Evolutionary conservation across 2,113 vertebrate species (phyloP).

Genomic region (Heterocephalus glaber): DNA sequence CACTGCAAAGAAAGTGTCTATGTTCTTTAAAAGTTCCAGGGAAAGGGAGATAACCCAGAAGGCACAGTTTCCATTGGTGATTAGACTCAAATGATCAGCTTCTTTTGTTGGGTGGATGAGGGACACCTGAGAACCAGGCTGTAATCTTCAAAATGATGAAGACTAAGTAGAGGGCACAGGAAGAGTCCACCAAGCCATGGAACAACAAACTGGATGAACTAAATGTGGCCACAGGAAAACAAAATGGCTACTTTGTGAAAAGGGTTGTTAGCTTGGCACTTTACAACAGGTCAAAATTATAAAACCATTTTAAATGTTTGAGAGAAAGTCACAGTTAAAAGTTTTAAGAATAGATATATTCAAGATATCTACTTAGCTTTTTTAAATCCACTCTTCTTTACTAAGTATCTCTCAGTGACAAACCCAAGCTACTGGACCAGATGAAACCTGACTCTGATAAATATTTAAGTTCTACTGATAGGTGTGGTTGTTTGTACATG

Average conservation of each 20-base stretch:
- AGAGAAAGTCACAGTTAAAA: background rate
- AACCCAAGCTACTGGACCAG: background rate
- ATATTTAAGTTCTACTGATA: background rate
- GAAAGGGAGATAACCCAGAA: background rate
- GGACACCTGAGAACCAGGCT: background rate
- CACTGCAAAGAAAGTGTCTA: background rate
- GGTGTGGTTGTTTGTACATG: background rate
- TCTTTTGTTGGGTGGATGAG: background rate
- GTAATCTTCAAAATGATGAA: background rate
- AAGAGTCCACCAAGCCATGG: background rate
- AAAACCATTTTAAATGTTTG: background rate
- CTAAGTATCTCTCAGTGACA: background rate
- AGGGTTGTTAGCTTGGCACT: background rate
- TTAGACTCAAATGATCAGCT: background rate
- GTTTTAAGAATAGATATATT: background rate
- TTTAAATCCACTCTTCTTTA: background rate
- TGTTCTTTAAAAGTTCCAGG: background rate
- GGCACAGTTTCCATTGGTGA: background rate
- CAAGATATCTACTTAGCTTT: constrained; percentile 2
- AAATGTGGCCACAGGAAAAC: background rate
- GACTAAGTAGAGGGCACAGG: background rate
- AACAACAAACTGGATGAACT: background rate
- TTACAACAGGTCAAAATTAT: background rate
- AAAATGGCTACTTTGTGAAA: background rate
- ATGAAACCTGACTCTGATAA: constrained; percentile 39